Evolutionary conservation across 2,888 invertebrate species (phyloP).

Genomic region (Biston stratarius): DNA sequence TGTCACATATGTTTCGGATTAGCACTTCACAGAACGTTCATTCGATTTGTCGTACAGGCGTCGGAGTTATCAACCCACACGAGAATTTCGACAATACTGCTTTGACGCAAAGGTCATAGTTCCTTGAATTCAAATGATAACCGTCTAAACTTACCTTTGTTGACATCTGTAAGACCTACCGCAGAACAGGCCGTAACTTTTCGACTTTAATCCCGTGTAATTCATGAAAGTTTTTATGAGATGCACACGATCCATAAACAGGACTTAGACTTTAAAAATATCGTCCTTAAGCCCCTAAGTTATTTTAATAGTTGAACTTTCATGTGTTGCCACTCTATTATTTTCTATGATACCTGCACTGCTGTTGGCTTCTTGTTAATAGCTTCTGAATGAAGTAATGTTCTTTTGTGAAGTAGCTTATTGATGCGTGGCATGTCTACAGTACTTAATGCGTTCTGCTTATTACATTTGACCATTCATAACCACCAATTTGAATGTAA

Average conservation of each 20-base stretch:
- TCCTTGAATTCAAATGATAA: constrained; percentile 43
- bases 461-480: constrained; percentile 32
- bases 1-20: constrained; percentile 83
- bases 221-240: constrained; percentile 73
- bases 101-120: constrained; percentile 46
- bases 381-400: constrained; percentile 32
- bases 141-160: constrained; percentile 43
- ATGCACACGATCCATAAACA: constrained; percentile 67
- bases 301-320: constrained; percentile 42
- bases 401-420: constrained; percentile 35
- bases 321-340: constrained; percentile 41
- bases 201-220: constrained; percentile 74
- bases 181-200: constrained; percentile 75
- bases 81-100: constrained; percentile 50
- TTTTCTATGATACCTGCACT: constrained; percentile 35
- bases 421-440: constrained; percentile 36
- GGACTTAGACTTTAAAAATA: constrained; percentile 58
- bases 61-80: constrained; percentile 41
- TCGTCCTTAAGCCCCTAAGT: constrained; percentile 50
- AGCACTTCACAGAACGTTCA: constrained; percentile 80
- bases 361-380: constrained; percentile 31
- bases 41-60: constrained; percentile 62
- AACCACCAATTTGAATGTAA: constrained; percentile 42
- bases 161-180: constrained; percentile 73
- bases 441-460: constrained; percentile 37